These are phyloP conservation scores for Ibidorhyncha struthersii DNA, from an alignment of 2,113 vertebrate genomes.

Conservation along the genomic window DNA sequence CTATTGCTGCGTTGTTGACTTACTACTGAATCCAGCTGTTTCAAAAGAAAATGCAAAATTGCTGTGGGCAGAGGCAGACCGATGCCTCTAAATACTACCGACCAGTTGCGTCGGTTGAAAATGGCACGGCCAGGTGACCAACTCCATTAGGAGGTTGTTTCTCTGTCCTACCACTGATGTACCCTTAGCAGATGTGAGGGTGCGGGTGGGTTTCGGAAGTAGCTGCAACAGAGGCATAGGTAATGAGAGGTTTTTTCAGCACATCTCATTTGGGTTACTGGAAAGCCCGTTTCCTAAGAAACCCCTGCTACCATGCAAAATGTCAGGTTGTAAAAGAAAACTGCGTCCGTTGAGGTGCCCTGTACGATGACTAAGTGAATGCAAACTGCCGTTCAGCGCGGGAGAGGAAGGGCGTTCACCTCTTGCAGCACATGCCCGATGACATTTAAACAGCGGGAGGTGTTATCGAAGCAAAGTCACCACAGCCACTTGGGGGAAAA, in stretches of 20 bases:
- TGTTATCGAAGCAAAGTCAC: not conserved
- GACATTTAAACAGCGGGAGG: not conserved
- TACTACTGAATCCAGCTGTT: not conserved
- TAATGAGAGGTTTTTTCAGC: not conserved
- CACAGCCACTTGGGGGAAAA: fast-evolving
- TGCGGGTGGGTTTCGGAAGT: not conserved
- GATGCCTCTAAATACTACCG: not conserved
- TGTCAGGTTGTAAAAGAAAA: not conserved
- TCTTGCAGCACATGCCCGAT: fast-evolving
- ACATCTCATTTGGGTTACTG: not conserved
- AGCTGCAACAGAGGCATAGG: not conserved
- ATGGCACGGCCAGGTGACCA: fast-evolving
- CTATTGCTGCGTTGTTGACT: fast-evolving
- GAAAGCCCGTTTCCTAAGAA: not conserved
- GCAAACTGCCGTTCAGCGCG: not conserved
- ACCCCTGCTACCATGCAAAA: too few species aligned
- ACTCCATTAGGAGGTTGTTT: not conserved
- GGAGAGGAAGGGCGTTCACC: not conserved
- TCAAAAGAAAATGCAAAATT: fast-evolving
- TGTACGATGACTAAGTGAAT: fast-evolving
- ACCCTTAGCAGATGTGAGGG: not conserved
- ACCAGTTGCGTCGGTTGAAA: fast-evolving
- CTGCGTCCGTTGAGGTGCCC: not conserved
- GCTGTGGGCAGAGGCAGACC: fast-evolving
- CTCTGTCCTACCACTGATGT: not conserved